phyloP scores from a whole-genome alignment of 2,113 vertebrate species.

The Mesocricetus auratus region DNA sequence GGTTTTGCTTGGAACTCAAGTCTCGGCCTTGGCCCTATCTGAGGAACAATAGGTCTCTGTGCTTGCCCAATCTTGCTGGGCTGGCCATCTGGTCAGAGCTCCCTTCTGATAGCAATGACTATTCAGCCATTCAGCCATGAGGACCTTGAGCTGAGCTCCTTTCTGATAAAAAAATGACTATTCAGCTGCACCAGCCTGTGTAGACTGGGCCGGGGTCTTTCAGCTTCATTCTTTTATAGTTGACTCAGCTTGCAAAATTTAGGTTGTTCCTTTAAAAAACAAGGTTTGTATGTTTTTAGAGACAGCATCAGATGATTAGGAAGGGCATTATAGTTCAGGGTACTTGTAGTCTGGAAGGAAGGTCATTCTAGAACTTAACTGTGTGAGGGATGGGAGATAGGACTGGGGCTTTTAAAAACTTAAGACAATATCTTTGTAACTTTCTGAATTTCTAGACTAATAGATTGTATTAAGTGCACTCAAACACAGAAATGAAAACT shows the following conservation, averaged over 20 bases:
- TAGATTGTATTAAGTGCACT: neutral
- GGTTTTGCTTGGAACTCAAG: too few relatives aligned
- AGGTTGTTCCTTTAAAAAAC: slow-evolving; percentile 24
- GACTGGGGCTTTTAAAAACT: neutral
- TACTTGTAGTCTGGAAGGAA: slow-evolving; percentile 45
- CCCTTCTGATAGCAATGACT: too few relatives aligned
- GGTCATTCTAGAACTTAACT: neutral
- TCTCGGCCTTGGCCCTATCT: too few relatives aligned
- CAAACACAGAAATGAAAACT: slow-evolving; percentile 35
- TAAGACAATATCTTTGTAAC: slow-evolving; percentile 44
- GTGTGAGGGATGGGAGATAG: neutral
- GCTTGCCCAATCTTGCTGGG: too few relatives aligned
- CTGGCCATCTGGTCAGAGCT: too few relatives aligned
- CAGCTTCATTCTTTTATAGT: neutral
- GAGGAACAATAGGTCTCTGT: too few relatives aligned
- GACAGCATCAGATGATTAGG: neutral
- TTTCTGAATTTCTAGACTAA: slow-evolving; percentile 49
- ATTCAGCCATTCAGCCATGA: too few relatives aligned
- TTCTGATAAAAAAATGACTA: too few relatives aligned
- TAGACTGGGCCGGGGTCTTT: too few relatives aligned
- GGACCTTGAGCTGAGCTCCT: too few relatives aligned
- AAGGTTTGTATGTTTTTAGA: slow-evolving; percentile 32
- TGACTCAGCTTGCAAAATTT: neutral
- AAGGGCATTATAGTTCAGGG: slow-evolving; percentile 7
- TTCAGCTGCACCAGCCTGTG: too few relatives aligned